Evolutionary conservation across 2,888 invertebrate species (phyloP).

Genomic region (Sericinus montela): DNA sequence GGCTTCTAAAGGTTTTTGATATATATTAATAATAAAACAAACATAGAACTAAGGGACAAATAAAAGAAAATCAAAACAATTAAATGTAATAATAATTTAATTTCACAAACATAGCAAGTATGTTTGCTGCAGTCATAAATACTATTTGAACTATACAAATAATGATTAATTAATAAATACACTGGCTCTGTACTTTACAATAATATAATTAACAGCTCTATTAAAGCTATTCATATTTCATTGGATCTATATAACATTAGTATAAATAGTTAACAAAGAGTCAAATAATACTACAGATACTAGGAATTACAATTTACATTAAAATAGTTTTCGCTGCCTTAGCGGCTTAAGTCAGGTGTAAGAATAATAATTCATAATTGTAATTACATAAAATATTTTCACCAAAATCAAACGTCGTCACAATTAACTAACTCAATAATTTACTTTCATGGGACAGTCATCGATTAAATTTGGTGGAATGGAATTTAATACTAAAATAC

Average conservation of each 20-base stretch:
- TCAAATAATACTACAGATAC: conserved; percentile 65
- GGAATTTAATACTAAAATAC: conserved; percentile 51
- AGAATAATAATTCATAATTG: conserved; percentile 18
- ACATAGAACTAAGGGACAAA: conserved; percentile 21
- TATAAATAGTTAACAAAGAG: conserved; percentile 78
- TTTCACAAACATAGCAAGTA: conserved; percentile 65
- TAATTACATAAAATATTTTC: conserved; percentile 24
- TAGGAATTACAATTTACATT: conserved; percentile 66
- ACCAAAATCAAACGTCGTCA: conserved; percentile 29
- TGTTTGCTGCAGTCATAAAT: conserved; percentile 69
- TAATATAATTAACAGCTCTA: conserved; percentile 72
- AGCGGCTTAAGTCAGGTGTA: conserved; percentile 35
- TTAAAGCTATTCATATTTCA: conserved; percentile 72
- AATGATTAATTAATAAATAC: conserved; percentile 76
- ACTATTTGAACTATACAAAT: conserved; percentile 77
- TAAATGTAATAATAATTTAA: conserved; percentile 74
- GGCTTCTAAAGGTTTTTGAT: no score
- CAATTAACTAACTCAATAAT: conserved; percentile 50
- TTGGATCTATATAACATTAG: conserved; percentile 70
- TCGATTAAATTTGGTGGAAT: conserved; percentile 53
- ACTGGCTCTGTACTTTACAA: conserved; percentile 75
- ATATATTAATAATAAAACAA: no score
- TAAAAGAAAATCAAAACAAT: conserved; percentile 28
- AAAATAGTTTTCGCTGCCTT: conserved; percentile 50
- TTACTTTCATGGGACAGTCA: conserved; percentile 45